A percentile compares a stretch with the other conserved stretches of the same genome.
Conservation (phyloP, 2,797 vertebrate species). For the Gambusia yucatana region DNA sequence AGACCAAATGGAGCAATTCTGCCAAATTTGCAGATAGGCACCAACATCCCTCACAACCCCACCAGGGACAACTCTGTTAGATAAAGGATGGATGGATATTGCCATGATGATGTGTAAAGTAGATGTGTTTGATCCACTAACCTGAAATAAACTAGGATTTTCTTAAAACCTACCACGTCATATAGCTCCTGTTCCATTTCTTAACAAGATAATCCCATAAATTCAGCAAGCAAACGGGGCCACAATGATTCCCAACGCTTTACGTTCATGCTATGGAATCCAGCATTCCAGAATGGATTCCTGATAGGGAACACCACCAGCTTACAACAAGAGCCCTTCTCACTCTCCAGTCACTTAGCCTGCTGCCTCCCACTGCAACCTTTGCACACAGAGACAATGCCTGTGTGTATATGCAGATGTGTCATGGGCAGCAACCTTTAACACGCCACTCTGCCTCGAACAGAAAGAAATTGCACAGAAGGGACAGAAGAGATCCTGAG, state of each 20-base stretch:
- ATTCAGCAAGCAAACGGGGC: conserved; percentile 1
- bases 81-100: neutral
- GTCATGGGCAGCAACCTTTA: conserved; percentile 62
- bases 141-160: neutral
- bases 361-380: conserved; percentile 71
- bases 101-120: neutral
- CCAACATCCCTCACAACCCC: too few species aligned
- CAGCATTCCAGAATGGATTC: conserved; percentile 67
- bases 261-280: conserved; percentile 46
- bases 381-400: conserved; percentile 62
- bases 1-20: too few species aligned
- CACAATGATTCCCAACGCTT: conserved; percentile 22
- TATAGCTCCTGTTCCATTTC: neutral
- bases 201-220: neutral
- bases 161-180: neutral
- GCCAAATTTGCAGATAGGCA: too few species aligned
- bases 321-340: conserved; percentile 73
- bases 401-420: conserved; percentile 56
- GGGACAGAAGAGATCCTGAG: conserved; percentile 16
- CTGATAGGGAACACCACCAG: conserved; percentile 67
- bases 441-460: conserved; percentile 47
- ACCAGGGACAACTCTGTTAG: too few species aligned
- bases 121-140: neutral
- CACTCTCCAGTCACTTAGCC: conserved; percentile 66
- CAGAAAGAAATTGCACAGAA: conserved; percentile 41